phyloP scores from a whole-genome alignment of 2,113 vertebrate genomes.

The Eulacestoma nigropectus region DNA sequence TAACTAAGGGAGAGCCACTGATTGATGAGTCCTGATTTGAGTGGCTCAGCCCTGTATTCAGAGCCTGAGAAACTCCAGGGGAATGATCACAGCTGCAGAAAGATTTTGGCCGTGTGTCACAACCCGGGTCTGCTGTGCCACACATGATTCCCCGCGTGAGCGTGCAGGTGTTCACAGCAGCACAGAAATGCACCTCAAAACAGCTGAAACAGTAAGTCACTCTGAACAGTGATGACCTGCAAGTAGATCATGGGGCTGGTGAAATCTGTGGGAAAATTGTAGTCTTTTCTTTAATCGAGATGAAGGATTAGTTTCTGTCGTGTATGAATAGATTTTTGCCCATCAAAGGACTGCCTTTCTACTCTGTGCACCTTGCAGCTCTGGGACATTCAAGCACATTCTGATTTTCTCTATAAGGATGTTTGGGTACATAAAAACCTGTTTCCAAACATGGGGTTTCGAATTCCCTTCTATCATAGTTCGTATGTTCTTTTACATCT shows the following conservation, averaged over 20 bases:
- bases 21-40: not conserved
- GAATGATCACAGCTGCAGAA: not conserved
- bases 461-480: not conserved
- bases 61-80: not conserved
- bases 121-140: fast-evolving
- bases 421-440: not conserved
- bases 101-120: fast-evolving
- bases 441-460: not conserved
- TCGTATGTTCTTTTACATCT: not conserved
- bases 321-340: not conserved
- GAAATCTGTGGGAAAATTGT: not conserved
- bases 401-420: not conserved
- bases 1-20: not conserved
- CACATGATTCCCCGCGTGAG: fast-evolving
- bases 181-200: not conserved
- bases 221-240: not conserved
- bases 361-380: not conserved
- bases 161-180: not conserved
- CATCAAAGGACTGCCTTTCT: not conserved
- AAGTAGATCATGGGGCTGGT: not conserved
- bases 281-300: not conserved
- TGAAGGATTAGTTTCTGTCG: not conserved
- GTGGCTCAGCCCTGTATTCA: not conserved
- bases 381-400: not conserved
- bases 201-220: not conserved